These are phyloP conservation scores for Myopa testacea DNA, from an alignment of 2,888 invertebrate species.

Conservation along the genomic window DNA sequence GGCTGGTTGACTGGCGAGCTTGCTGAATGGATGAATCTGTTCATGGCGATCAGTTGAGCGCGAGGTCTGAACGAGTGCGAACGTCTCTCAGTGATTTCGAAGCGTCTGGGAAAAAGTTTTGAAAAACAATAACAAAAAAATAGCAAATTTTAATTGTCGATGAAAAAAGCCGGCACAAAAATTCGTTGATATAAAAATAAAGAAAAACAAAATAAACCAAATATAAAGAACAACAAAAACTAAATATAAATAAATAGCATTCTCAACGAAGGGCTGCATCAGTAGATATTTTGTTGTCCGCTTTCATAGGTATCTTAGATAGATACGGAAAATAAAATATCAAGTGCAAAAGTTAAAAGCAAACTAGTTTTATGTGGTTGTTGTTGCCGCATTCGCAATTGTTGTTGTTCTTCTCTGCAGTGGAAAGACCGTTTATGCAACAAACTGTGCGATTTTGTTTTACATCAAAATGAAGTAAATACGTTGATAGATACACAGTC, in stretches of 20 bases:
- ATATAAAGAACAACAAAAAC: neutral
- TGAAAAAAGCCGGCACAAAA: neutral
- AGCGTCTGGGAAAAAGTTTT: neutral
- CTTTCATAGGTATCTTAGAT: neutral
- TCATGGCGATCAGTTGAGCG: constrained; percentile 47
- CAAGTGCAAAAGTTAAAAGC: constrained; percentile 23
- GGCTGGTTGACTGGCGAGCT: constrained; percentile 12
- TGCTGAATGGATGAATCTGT: constrained; percentile 41
- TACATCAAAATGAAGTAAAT: constrained; percentile 8
- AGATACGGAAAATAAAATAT: constrained; percentile 16
- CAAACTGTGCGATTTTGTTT: constrained; percentile 46
- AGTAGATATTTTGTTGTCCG: neutral
- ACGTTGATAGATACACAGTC: neutral
- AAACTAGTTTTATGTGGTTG: constrained; percentile 1
- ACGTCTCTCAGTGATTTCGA: constrained; percentile 23
- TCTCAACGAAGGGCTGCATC: neutral
- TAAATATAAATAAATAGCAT: neutral
- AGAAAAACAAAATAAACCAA: neutral
- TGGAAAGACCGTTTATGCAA: constrained; percentile 43
- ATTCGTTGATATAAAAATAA: neutral
- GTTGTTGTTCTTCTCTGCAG: neutral
- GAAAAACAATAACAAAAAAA: neutral
- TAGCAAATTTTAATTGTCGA: neutral
- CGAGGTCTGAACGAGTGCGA: constrained; percentile 46
- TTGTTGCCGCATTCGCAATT: neutral